Evolutionary conservation across 2,113 vertebrate genomes (phyloP).

Genomic region (Myanophis thanlyinensis): DNA sequence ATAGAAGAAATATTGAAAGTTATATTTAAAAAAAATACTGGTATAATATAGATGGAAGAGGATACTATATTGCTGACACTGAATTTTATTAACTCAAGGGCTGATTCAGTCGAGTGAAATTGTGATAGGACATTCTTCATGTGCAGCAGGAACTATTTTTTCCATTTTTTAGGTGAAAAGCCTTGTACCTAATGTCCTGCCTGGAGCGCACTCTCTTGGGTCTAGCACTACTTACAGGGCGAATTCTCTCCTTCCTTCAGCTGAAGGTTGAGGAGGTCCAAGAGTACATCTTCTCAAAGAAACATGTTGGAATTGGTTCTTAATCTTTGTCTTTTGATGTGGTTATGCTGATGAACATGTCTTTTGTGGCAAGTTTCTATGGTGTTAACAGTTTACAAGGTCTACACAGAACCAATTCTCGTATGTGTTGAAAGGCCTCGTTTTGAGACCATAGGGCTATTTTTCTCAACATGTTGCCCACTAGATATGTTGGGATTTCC

Average conservation of each 20-base stretch:
- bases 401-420: conserved; percentile 56
- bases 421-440: conserved; percentile 48
- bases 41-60: conserved; percentile 51
- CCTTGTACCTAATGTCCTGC: neutral
- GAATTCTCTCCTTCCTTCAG: neutral
- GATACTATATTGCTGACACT: conserved; percentile 41
- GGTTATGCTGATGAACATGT: conserved; percentile 36
- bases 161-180: neutral
- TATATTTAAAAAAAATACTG: conserved; percentile 44
- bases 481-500: neutral
- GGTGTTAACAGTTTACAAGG: conserved; percentile 23
- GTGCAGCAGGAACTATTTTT: neutral
- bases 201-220: neutral
- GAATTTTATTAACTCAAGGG: conserved; percentile 45
- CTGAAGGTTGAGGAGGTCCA: neutral
- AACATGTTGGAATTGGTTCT: neutral
- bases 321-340: conserved; percentile 35
- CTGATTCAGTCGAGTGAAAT: conserved; percentile 1
- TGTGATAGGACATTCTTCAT: neutral
- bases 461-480: neutral
- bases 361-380: conserved; percentile 64
- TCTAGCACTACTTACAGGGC: neutral
- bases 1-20: conserved; percentile 57
- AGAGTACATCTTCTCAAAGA: neutral
- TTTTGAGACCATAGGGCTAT: conserved; percentile 49